phyloP scores from a whole-genome alignment of 2,888 invertebrate genomes.

The Iphiclides podalirius region DNA sequence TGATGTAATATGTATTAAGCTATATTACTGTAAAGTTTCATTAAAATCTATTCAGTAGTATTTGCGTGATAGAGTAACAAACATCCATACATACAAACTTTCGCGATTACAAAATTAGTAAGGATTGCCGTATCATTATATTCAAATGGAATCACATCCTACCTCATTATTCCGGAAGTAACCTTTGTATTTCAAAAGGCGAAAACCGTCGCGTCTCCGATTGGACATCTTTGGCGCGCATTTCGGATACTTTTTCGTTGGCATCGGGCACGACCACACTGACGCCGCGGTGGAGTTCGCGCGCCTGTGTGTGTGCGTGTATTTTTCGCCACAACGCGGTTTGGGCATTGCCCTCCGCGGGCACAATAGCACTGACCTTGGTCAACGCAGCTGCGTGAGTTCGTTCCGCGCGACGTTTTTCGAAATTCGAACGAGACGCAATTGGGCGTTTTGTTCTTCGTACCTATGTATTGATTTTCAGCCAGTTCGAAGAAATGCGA shows the following conservation, averaged over 20 bases:
- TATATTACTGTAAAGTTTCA: too few relatives aligned
- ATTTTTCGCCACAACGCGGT: slow-evolving; percentile 58
- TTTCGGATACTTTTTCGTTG: slow-evolving; percentile 69
- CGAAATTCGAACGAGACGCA: slow-evolving; percentile 27
- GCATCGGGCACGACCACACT: slow-evolving; percentile 27
- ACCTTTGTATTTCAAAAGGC: too few relatives aligned
- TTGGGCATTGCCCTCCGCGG: slow-evolving; percentile 72
- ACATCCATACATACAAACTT: too few relatives aligned
- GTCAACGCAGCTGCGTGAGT: slow-evolving; percentile 65
- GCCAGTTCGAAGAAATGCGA: not conserved
- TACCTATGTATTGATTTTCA: not conserved
- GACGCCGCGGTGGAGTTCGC: slow-evolving; percentile 25
- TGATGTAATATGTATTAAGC: too few relatives aligned
- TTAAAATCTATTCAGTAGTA: too few relatives aligned
- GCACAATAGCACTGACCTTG: slow-evolving; percentile 72
- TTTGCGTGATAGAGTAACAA: too few relatives aligned
- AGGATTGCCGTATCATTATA: too few relatives aligned
- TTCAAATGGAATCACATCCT: too few relatives aligned
- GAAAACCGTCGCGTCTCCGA: not conserved
- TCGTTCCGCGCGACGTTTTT: slow-evolving; percentile 35
- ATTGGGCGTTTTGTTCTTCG: slow-evolving; percentile 10
- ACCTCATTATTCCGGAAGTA: too few relatives aligned
- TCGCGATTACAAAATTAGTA: too few relatives aligned
- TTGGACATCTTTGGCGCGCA: slow-evolving; percentile 49
- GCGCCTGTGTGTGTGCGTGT: slow-evolving; percentile 42